These are phyloP conservation scores for Sebastes diploproa DNA, from an alignment of 2,797 vertebrate species.

Conservation along the genomic window DNA sequence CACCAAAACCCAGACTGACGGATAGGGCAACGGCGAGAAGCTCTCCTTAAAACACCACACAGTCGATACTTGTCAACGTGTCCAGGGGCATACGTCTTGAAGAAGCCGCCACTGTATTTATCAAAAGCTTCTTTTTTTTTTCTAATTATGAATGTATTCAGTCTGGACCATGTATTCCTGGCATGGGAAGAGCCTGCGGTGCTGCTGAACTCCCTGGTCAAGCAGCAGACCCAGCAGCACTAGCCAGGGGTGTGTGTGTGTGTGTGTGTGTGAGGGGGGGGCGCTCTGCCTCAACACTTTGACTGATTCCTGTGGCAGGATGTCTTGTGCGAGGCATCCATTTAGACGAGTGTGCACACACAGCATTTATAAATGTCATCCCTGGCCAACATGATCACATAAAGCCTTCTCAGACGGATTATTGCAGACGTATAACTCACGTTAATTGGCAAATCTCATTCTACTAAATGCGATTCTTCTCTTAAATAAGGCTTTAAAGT, in stretches of 20 bases:
- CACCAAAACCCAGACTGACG: conserved; percentile 52
- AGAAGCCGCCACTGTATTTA: conserved; percentile 34
- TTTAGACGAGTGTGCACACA: conserved; percentile 79
- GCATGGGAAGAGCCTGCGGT: not conserved
- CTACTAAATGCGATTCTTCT: conserved; percentile 68
- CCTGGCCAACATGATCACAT: conserved; percentile 76
- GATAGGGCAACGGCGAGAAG: conserved; percentile 43
- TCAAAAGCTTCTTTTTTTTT: conserved; percentile 34
- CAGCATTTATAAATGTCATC: conserved; percentile 85
- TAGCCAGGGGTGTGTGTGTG: not conserved
- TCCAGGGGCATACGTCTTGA: conserved; percentile 39
- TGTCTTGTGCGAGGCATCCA: conserved; percentile 71
- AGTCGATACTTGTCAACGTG: conserved; percentile 54
- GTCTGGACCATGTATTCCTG: not conserved
- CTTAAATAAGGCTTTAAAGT: conserved; percentile 65
- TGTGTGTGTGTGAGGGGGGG: not conserved
- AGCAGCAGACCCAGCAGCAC: not conserved
- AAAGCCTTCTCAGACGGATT: conserved; percentile 73
- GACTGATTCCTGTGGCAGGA: conserved; percentile 72
- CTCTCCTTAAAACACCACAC: conserved; percentile 64
- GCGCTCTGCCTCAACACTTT: conserved; percentile 53
- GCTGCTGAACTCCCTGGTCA: conserved; percentile 1
- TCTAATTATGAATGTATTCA: conserved; percentile 29
- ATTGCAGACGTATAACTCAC: conserved; percentile 76
- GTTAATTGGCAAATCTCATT: conserved; percentile 78